Base-by-base conservation (phyloP, 2,797 vertebrate species). In the Cynodonichthys magdalenae region DNA sequence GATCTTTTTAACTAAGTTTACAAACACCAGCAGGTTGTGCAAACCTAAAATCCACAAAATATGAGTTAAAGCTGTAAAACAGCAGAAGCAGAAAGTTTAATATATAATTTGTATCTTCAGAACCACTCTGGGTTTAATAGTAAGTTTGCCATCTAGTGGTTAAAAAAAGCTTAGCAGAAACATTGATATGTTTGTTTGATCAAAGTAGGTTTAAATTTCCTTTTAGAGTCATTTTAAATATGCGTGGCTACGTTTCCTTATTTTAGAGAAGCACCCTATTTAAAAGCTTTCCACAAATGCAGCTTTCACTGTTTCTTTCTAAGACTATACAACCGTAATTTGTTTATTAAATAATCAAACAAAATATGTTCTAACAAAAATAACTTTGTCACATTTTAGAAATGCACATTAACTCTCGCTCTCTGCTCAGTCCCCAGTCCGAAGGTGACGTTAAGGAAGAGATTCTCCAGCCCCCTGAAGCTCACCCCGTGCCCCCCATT, bases 371-470 rank as follows among this genome's bases (percentile, higher is more conserved):
- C 24, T 31, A 39, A 2, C 1, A 36, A 36, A 36, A 36, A 36
- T 1, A 9, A 10, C 7, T 36, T 36, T 36, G 9, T 34, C 34
- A 36, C 34, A 10, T 36, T 36, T 36, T 11, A 36, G n/a, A n/a
- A n/a, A n/a, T n/a, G n/a, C n/a, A 9, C 34, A 11, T 36, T 10
- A 11, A 36, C 34, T 11, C 3, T 64, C 0, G 41, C 0, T 49
- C 2, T 61, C 1, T 52, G 15, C 70, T 2, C 77, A 97, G 97
- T 86, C 93, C 95, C 82, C 96, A 97, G 91, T 91, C 91, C 34
- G 97, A 98, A 91, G 96, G 96, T 9, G 96, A 98, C 0, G 95
- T 96, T 36, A 97, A 96, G 80, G 97, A 99, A 91, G 97, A 99
- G 92, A 99, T 99, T 58, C 89, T 99, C 31, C 97, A 99, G 90